Conservation (phyloP, 2,888 invertebrate genomes). For the Drosophila bunnanda region DNA sequence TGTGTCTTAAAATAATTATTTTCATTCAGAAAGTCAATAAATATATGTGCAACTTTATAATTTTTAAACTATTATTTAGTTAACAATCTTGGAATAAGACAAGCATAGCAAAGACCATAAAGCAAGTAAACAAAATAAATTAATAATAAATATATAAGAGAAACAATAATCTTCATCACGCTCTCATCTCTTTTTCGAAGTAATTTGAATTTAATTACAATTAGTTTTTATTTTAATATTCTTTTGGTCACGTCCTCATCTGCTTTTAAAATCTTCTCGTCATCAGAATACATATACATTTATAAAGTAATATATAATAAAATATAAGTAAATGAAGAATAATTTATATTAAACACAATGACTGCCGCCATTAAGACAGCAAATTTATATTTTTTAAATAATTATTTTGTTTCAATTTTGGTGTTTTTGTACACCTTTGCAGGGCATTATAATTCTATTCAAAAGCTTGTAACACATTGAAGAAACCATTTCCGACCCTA, state of each 20-base stretch:
- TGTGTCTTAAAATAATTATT: neutral
- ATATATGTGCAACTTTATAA: neutral
- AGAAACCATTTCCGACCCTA: too few relatives aligned
- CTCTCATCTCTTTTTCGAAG: neutral
- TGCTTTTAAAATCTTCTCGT: too few relatives aligned
- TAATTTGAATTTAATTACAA: conserved; percentile 16
- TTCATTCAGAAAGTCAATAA: neutral
- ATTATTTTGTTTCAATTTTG: too few relatives aligned
- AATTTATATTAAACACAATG: too few relatives aligned
- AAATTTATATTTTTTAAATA: too few relatives aligned
- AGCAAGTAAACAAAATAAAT: neutral
- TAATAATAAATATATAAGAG: too few relatives aligned
- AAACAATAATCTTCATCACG: neutral
- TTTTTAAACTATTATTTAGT: neutral
- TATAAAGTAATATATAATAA: neutral
- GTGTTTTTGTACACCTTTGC: too few relatives aligned
- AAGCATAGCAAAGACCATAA: neutral
- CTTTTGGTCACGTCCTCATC: conserved; percentile 48
- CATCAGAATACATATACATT: neutral
- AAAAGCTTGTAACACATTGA: too few relatives aligned
- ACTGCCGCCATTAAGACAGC: too few relatives aligned
- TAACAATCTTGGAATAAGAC: neutral
- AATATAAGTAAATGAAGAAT: neutral
- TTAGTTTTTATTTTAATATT: conserved; percentile 21
- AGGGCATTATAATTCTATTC: too few relatives aligned